A percentile compares a stretch with the other conserved stretches of the same genome.
These are phyloP conservation scores for Apteryx owenii DNA, from an alignment of 2,113 vertebrate genomes.

Conservation along the genomic window DNA sequence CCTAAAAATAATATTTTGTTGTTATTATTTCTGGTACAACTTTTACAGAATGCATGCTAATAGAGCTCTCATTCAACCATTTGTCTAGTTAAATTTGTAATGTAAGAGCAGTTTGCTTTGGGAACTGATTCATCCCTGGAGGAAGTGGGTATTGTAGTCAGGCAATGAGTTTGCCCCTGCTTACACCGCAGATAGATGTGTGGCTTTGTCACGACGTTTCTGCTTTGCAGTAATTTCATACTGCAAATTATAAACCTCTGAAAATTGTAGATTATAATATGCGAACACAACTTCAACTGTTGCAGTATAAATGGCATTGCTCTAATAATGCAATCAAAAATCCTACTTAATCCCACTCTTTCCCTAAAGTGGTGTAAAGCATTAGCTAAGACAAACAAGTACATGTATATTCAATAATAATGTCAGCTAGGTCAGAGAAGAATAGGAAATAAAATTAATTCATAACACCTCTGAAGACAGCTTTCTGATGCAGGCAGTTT, in stretches of 20 bases:
- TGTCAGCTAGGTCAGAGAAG: constrained; percentile 68
- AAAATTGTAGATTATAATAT: constrained; percentile 62
- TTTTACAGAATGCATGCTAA: not conserved
- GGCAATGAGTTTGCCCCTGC: constrained; percentile 46
- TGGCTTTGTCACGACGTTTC: not conserved
- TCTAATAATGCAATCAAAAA: constrained; percentile 75
- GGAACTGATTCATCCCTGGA: constrained; percentile 26
- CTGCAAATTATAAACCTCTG: constrained; percentile 62
- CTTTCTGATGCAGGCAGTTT: constrained; percentile 40
- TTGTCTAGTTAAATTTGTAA: constrained; percentile 32
- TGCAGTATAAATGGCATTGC: constrained; percentile 38
- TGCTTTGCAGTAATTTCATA: constrained; percentile 44
- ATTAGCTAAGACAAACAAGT: constrained; percentile 78
- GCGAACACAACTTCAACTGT: constrained; percentile 42
- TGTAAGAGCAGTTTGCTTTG: constrained; percentile 29
- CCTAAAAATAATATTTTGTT: not conserved
- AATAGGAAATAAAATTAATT: constrained; percentile 68
- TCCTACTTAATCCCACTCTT: constrained; percentile 61
- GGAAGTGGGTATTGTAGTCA: constrained; percentile 41
- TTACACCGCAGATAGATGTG: constrained; percentile 50
- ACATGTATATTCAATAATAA: constrained; percentile 75
- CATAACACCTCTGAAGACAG: constrained; percentile 57
- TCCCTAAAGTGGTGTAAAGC: constrained; percentile 68
- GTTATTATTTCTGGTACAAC: not conserved
- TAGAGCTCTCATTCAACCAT: not conserved